These are phyloP conservation scores for Scylla paramamosain DNA, from an alignment of 1,140 invertebrate species.

Conservation along the genomic window DNA sequence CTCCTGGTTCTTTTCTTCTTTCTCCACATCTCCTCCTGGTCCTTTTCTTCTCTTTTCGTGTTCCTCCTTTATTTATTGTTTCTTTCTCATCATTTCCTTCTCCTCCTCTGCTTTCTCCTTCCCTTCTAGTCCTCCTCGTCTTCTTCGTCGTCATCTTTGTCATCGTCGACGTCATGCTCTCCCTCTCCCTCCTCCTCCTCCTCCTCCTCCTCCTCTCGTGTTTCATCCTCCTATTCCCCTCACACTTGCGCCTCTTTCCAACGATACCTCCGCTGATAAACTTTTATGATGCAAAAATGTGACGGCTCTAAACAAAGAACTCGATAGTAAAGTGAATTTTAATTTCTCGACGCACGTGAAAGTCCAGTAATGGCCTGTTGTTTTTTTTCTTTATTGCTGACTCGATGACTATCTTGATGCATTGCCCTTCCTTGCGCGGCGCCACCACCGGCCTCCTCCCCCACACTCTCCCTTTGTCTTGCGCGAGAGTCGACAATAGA, in stretches of 20 bases:
- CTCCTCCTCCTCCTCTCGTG: not conserved
- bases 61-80: too few species aligned
- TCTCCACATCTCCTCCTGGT: too few species aligned
- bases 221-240: not conserved
- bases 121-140: not conserved
- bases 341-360: not conserved
- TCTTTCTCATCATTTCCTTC: too few species aligned
- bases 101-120: too few species aligned
- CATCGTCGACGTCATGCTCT: not conserved
- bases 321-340: constrained; percentile 30
- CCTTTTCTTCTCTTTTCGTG: too few species aligned
- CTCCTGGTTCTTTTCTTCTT: too few species aligned
- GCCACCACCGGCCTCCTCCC: not conserved
- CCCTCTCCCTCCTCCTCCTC: too few species aligned
- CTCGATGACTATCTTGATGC: constrained; percentile 43
- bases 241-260: not conserved
- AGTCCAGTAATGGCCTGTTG: constrained; percentile 34
- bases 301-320: constrained; percentile 38
- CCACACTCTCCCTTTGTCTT: too few species aligned
- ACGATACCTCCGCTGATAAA: constrained; percentile 25
- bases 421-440: not conserved
- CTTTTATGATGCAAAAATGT: constrained; percentile 49
- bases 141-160: not conserved
- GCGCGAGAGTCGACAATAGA: too few species aligned
- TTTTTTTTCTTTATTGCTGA: not conserved